A percentile compares a stretch with the other conserved stretches of the same genome.
phyloP scores from a whole-genome alignment of 2,113 vertebrate species.

The Sciurus niger region DNA sequence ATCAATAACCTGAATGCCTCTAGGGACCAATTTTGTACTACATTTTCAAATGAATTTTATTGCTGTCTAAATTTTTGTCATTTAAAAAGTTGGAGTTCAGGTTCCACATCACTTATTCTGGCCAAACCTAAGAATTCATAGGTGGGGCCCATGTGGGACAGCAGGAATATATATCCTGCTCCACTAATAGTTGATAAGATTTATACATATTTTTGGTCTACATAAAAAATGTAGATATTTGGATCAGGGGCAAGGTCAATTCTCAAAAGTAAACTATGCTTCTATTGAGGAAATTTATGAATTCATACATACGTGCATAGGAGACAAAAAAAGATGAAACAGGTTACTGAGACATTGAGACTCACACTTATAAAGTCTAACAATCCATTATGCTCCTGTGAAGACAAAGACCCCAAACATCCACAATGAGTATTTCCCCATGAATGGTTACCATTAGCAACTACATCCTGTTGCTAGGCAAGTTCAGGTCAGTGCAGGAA shows the following conservation, averaged over 20 bases:
- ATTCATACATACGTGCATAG: neutral
- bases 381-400: constrained; percentile 5
- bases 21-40: neutral
- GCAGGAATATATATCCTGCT: neutral
- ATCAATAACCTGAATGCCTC: neutral
- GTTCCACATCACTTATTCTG: neutral
- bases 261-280: neutral
- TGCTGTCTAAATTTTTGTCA: neutral
- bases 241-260: neutral
- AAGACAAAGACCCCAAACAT: constrained; percentile 57
- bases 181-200: neutral
- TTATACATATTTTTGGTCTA: neutral
- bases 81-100: neutral
- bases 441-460: constrained; percentile 74
- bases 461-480: constrained; percentile 71
- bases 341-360: neutral
- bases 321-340: neutral
- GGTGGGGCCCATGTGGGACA: neutral
- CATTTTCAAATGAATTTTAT: constrained; percentile 5
- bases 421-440: constrained; percentile 62
- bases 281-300: constrained; percentile 8
- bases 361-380: constrained; percentile 1
- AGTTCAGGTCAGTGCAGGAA: constrained; percentile 66
- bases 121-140: neutral
- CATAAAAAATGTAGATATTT: neutral